These are phyloP conservation scores for Catharus fuscescens DNA, from an alignment of 2,113 vertebrate species.

Conservation along the genomic window DNA sequence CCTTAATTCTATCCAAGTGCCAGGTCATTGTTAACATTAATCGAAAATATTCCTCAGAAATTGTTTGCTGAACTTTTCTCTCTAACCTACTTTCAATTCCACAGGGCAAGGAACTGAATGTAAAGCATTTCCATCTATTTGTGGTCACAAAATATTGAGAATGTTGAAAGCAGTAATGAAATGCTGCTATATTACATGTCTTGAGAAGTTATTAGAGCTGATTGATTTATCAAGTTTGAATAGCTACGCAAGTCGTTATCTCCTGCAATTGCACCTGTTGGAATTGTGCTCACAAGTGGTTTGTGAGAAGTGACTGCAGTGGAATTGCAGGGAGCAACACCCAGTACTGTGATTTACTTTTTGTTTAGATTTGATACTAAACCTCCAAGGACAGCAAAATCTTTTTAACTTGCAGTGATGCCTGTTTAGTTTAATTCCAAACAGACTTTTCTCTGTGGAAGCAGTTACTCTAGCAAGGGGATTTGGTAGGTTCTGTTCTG, in stretches of 20 bases:
- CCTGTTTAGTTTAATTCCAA: neutral
- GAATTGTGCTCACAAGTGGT: neutral
- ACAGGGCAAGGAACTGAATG: neutral
- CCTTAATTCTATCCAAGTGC: neutral
- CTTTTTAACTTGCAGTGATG: neutral
- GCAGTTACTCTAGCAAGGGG: neutral
- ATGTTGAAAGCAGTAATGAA: conserved; percentile 59
- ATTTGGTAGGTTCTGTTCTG: neutral
- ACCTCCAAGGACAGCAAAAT: neutral
- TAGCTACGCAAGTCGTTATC: neutral
- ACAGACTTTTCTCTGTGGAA: neutral
- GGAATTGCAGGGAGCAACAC: neutral
- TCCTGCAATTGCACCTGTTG: neutral
- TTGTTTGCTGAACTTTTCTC: conserved; percentile 50
- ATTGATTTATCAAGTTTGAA: conserved; percentile 18
- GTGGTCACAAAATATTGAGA: conserved; percentile 35
- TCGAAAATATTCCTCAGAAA: neutral
- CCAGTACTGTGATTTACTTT: conserved; percentile 15
- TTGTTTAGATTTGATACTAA: conserved; percentile 41
- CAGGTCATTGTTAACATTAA: neutral
- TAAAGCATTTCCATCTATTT: conserved; percentile 35
- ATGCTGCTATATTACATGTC: conserved; percentile 48
- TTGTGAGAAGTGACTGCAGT: conserved; percentile 38
- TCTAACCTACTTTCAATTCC: conserved; percentile 29
- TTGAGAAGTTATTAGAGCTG: conserved; percentile 52